Evolutionary conservation across 2,797 vertebrate genomes (phyloP), one percentile per base, ranked within the genome.

Genomic region (Eremophila alpestris): DNA sequence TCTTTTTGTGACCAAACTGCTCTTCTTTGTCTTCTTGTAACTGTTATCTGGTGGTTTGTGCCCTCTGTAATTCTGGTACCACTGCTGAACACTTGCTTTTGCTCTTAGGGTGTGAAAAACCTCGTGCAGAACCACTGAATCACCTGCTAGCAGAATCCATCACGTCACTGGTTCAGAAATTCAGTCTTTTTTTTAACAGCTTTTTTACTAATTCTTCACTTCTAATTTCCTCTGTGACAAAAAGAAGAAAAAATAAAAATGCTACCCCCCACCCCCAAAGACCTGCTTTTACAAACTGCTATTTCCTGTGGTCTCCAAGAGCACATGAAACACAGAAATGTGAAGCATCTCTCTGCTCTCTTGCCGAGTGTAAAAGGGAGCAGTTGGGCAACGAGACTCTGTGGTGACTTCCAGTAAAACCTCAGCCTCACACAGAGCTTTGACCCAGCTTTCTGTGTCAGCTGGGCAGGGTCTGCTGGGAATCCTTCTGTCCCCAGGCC

Each of bases 251-350:
- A 3, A 10, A 49, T n/a, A 21, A 6, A 3, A 34, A 24, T 13
- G 27, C 55, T 92, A 77, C 62, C 27, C 34, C 26, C 34, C 55
- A 32, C 55, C 80, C 36, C 24, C n/a, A 3, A 36, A 95, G 48
- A 52, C 62, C 64, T 58, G 3, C 54, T 87, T 81, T 62, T 63
- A 5, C 51, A 41, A 93, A 56, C 55, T 79, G 74, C 40, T 29
- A 52, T 86, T 96, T 96, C 96, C 96, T 97, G 94, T 94, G 87
- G 89, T 88, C 92, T 94, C 45, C n/a, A 65, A 26, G 59, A 75
- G 69, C 24, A 45, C 34, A 22, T 2, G 48, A 43, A 94, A 41
- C 17, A 36, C 12, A 87, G 75, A 82, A 36, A 55, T 30, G 29
- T 48, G 74, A 90, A 60, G 41, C 34, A 52, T 10, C 32, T 84